Conservation (phyloP, 2,888 invertebrate genomes). For the Mactromeris polynyma region DNA sequence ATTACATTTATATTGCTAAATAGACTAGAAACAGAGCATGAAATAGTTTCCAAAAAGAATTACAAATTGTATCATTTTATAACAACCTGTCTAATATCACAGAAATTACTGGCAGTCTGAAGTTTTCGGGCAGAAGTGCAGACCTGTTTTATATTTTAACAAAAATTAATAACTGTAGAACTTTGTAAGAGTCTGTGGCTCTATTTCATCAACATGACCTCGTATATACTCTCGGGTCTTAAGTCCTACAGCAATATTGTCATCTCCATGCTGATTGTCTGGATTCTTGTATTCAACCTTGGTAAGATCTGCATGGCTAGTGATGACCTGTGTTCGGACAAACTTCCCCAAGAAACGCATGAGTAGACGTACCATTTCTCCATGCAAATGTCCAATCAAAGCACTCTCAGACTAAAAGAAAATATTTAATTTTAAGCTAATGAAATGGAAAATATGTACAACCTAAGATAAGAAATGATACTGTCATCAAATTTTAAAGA, state of each 20-base stretch:
- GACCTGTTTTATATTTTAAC: too few relatives aligned
- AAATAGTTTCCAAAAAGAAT: too few relatives aligned
- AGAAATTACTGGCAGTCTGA: too few relatives aligned
- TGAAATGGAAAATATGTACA: too few relatives aligned
- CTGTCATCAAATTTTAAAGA: too few relatives aligned
- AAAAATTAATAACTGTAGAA: slow-evolving; percentile 10
- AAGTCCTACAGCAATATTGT: slow-evolving; percentile 46
- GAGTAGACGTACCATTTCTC: slow-evolving; percentile 37
- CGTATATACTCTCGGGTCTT: slow-evolving; percentile 22
- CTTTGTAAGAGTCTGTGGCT: not conserved
- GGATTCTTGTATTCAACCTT: slow-evolving; percentile 30
- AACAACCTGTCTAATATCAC: too few relatives aligned
- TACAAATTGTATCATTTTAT: too few relatives aligned
- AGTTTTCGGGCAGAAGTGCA: too few relatives aligned
- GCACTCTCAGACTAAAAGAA: slow-evolving; percentile 17
- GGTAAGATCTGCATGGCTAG: slow-evolving; percentile 11
- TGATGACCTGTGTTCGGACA: slow-evolving; percentile 38
- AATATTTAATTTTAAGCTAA: not conserved
- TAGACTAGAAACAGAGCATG: too few relatives aligned
- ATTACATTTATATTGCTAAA: too few relatives aligned
- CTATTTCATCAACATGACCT: slow-evolving; percentile 29
- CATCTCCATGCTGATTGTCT: slow-evolving; percentile 47
- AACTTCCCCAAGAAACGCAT: slow-evolving; percentile 56
- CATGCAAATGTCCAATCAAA: slow-evolving; percentile 39
- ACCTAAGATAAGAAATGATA: not conserved